These are phyloP conservation scores for Archips crataeganus DNA, from an alignment of 2,888 invertebrate species.

Conservation along the genomic window DNA sequence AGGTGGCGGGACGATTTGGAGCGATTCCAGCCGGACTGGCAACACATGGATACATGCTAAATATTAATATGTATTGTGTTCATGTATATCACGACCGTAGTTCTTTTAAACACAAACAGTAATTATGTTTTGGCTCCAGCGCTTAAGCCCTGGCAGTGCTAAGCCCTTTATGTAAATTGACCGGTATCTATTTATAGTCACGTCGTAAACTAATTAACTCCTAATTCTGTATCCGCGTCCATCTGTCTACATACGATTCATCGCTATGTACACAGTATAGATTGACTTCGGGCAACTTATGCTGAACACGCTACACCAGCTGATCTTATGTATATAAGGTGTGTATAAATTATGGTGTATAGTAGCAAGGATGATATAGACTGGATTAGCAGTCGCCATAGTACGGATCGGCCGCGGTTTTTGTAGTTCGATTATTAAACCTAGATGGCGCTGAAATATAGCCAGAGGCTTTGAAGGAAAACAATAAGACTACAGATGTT, in stretches of 20 bases:
- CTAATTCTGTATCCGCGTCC: slow-evolving; percentile 68
- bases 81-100: too few relatives aligned
- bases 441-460: too few relatives aligned
- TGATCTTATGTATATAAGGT: neutral
- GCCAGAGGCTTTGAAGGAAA: too few relatives aligned
- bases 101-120: neutral
- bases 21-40: too few relatives aligned
- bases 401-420: too few relatives aligned
- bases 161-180: slow-evolving; percentile 56
- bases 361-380: too few relatives aligned
- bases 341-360: neutral
- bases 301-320: slow-evolving; percentile 8
- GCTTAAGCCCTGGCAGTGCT: slow-evolving; percentile 51
- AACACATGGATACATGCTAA: too few relatives aligned
- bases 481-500: too few relatives aligned
- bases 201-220: slow-evolving; percentile 79
- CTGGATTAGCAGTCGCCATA: too few relatives aligned
- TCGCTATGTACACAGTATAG: slow-evolving; percentile 3
- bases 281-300: slow-evolving; percentile 12
- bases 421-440: too few relatives aligned
- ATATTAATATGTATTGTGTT: too few relatives aligned
- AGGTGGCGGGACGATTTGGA: too few relatives aligned
- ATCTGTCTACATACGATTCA: slow-evolving; percentile 52
- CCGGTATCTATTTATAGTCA: slow-evolving; percentile 69
- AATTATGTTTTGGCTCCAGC: slow-evolving; percentile 15